Evolutionary conservation across 2,797 vertebrate species (phyloP).

Genomic region (Alcedo atthis): DNA sequence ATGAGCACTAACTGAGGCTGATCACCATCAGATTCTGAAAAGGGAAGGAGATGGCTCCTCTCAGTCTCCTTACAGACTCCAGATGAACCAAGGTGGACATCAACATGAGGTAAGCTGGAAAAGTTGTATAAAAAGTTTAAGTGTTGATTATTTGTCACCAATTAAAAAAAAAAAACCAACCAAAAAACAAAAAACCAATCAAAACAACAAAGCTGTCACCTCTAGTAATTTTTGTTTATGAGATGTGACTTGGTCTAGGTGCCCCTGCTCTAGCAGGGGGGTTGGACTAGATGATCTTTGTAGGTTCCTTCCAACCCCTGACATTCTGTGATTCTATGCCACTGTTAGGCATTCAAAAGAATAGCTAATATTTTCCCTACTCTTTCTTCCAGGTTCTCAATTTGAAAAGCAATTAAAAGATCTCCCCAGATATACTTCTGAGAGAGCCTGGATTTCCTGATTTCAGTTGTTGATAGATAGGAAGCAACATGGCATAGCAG

Average conservation of each 20-base stretch:
- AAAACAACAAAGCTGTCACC: not conserved
- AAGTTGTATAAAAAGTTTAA: constrained; percentile 4
- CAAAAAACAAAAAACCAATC: not conserved
- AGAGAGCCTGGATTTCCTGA: not conserved
- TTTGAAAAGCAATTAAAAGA: constrained; percentile 52
- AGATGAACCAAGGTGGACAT: not conserved
- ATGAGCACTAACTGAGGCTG: not conserved
- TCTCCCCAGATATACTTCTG: constrained; percentile 11
- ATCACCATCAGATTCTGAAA: not conserved
- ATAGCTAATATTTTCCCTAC: not conserved
- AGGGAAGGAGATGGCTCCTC: not conserved
- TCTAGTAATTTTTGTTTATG: not conserved
- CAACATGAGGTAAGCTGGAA: constrained; percentile 2
- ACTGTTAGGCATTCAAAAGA: not conserved
- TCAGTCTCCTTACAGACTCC: not conserved
- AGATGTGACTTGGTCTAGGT: not conserved
- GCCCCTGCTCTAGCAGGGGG: no score
- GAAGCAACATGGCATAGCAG: not conserved
- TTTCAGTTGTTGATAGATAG: constrained; percentile 1
- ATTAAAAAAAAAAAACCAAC: not conserved
- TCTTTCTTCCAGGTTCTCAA: constrained; percentile 13
- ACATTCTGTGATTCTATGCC: not conserved
- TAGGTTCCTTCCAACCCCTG: no score
- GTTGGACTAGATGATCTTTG: no score
- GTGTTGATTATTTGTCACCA: not conserved